Evolutionary conservation across 2,888 invertebrate species (phyloP).

Genomic region (Eupeodes latifasciatus): DNA sequence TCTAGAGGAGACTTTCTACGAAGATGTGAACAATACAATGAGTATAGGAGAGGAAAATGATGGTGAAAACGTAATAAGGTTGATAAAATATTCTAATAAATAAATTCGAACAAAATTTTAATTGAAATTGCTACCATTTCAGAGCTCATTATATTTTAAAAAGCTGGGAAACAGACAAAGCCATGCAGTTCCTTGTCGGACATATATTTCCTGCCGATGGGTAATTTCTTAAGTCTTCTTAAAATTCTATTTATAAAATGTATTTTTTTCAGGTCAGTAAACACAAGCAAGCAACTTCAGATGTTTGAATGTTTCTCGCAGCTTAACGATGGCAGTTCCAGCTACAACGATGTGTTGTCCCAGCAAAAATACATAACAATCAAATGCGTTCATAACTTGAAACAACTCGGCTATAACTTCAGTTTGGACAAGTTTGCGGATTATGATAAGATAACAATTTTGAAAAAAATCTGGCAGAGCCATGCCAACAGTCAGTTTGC

Average conservation of each 20-base stretch:
- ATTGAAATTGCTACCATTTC: neutral
- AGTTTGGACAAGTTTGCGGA: constrained; percentile 82
- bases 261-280: constrained; percentile 58
- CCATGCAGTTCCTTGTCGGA: constrained; percentile 81
- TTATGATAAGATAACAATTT: constrained; percentile 83
- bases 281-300: constrained; percentile 82
- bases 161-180: constrained; percentile 82
- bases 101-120: neutral
- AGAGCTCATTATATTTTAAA: constrained; percentile 83
- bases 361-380: constrained; percentile 82
- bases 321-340: constrained; percentile 81
- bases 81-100: neutral
- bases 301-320: constrained; percentile 83
- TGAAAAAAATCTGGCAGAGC: constrained; percentile 83
- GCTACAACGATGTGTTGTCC: constrained; percentile 80
- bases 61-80: constrained; percentile 81
- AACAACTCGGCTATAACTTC: constrained; percentile 82
- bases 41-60: constrained; percentile 77
- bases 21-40: constrained; percentile 80
- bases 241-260: neutral
- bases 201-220: constrained; percentile 82
- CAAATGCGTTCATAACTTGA: constrained; percentile 83
- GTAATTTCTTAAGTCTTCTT: constrained; percentile 77
- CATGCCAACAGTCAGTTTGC: constrained; percentile 81
- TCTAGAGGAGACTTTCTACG: constrained; percentile 83